Conservation (phyloP, 1,140 invertebrate species). For the Drosophila auraria region DNA sequence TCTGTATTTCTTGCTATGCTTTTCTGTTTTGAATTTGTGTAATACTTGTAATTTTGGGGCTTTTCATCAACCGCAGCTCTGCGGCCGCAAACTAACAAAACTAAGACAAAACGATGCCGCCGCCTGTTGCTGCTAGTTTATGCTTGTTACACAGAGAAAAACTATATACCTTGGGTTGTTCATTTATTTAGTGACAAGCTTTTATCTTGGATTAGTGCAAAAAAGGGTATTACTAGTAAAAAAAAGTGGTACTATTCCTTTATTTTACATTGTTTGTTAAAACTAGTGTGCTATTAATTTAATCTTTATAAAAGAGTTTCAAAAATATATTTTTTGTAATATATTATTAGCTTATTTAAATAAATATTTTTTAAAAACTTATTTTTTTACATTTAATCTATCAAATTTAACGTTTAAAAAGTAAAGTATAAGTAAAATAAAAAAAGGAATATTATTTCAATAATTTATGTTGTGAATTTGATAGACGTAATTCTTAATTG, state of each 20-base stretch:
- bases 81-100: constrained; percentile 63
- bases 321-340: not conserved
- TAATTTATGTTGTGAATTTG: no score
- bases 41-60: constrained; percentile 34
- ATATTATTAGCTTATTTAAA: not conserved
- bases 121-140: constrained; percentile 26
- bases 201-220: accelerated
- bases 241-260: not conserved
- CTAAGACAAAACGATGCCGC: constrained; percentile 64
- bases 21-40: constrained; percentile 22
- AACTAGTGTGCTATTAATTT: no score
- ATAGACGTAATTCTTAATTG: no score
- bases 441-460: no score
- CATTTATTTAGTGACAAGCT: not conserved
- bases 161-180: not conserved
- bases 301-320: not conserved
- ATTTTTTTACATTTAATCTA: not conserved
- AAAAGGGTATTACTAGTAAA: not conserved
- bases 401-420: not conserved
- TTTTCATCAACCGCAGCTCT: constrained; percentile 58
- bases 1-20: constrained; percentile 15
- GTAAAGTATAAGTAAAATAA: not conserved
- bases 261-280: not conserved
- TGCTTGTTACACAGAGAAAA: constrained; percentile 9
- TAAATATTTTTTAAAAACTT: not conserved